Conservation (phyloP, 2,113 vertebrate species). For the Drymodes brunneopygia region DNA sequence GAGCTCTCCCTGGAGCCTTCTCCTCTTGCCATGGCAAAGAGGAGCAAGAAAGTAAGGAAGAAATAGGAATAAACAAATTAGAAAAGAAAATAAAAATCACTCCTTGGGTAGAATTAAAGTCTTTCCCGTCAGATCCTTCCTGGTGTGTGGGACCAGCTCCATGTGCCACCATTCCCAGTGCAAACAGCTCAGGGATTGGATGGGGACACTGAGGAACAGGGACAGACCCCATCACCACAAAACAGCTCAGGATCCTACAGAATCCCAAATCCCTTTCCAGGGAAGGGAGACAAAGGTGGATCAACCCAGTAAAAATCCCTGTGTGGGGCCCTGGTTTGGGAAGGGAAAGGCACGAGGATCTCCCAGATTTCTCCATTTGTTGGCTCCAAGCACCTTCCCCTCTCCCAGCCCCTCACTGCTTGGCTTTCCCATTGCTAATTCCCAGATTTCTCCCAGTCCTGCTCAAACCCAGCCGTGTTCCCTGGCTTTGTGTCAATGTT, state of each 20-base stretch:
- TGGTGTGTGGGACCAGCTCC: not conserved
- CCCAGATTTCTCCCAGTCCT: not conserved
- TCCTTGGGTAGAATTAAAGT: not conserved
- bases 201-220: not conserved
- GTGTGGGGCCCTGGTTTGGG: not conserved
- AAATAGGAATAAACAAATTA: not conserved
- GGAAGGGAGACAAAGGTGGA: not conserved
- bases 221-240: not conserved
- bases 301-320: too few species aligned
- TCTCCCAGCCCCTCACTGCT: not conserved
- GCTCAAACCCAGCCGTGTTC: not conserved
- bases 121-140: fast-evolving
- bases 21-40: not conserved
- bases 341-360: not conserved
- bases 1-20: not conserved
- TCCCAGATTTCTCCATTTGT: fast-evolving
- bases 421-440: not conserved
- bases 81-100: not conserved
- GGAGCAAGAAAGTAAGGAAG: not conserved
- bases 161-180: fast-evolving
- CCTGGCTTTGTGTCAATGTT: not conserved
- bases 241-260: not conserved
- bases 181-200: not conserved
- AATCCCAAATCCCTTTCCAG: not conserved
- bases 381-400: not conserved